Evolutionary conservation across 2,797 vertebrate genomes (phyloP).

Genomic region (Lutjanus campechanus): DNA sequence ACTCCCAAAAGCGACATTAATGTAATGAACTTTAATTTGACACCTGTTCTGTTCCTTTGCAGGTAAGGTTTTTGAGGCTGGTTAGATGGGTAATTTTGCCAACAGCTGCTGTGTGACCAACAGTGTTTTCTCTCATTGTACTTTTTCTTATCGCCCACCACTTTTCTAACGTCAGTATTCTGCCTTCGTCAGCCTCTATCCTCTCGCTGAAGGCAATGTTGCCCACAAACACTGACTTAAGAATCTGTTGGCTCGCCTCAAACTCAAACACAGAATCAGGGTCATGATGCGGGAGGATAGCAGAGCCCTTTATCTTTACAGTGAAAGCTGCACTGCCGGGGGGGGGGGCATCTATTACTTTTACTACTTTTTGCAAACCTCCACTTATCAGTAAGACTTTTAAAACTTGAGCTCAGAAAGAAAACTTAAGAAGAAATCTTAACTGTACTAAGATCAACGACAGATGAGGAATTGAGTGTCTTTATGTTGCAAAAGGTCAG

Average conservation of each 20-base stretch:
- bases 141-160: slow-evolving; percentile 3
- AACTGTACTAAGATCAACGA: not conserved
- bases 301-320: not conserved
- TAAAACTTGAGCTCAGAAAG: not conserved
- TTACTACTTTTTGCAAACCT: not conserved
- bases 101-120: not conserved
- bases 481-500: slow-evolving; percentile 3
- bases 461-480: slow-evolving; percentile 14
- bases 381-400: not conserved
- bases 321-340: not conserved
- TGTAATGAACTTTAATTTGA: not conserved
- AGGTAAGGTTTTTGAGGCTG: slow-evolving; percentile 31
- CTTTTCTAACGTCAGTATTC: slow-evolving; percentile 3
- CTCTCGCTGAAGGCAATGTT: slow-evolving; percentile 12
- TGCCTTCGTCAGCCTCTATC: slow-evolving; percentile 14
- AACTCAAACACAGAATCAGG: slow-evolving; percentile 12
- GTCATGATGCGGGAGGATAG: not conserved
- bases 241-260: slow-evolving; percentile 24
- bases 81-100: slow-evolving; percentile 6
- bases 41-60: slow-evolving; percentile 3
- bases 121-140: not conserved
- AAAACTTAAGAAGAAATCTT: too few relatives aligned
- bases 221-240: slow-evolving; percentile 29
- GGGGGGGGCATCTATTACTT: not conserved
- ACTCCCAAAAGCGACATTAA: not conserved